These are phyloP conservation scores for Ursus arctos DNA, from an alignment of 2,113 vertebrate species.

Conservation along the genomic window DNA sequence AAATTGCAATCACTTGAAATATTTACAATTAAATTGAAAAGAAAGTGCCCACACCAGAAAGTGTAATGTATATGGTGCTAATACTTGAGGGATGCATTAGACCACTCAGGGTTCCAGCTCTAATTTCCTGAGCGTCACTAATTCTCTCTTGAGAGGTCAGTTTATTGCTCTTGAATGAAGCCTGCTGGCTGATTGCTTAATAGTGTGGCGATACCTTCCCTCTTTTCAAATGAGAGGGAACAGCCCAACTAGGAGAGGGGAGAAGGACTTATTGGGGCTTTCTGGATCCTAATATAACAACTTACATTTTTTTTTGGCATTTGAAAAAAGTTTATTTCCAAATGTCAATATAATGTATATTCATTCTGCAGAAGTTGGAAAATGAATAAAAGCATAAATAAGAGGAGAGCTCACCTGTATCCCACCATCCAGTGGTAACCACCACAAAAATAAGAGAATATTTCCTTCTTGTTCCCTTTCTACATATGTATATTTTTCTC, in stretches of 20 bases:
- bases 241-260: not conserved
- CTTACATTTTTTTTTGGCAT: not conserved
- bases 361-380: not conserved
- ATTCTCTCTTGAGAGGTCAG: constrained; percentile 74
- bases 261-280: not conserved
- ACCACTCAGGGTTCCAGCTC: constrained; percentile 42
- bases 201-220: not conserved
- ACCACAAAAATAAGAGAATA: not conserved
- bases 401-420: not conserved
- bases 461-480: not conserved
- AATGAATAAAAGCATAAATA: not conserved
- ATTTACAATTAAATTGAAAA: constrained; percentile 75
- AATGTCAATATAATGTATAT: not conserved
- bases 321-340: not conserved
- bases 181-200: constrained; percentile 61
- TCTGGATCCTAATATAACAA: not conserved
- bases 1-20: constrained; percentile 67
- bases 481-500: not conserved
- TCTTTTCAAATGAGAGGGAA: constrained; percentile 24
- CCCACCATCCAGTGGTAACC: not conserved
- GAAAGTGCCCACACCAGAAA: constrained; percentile 68
- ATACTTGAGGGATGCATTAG: constrained; percentile 70
- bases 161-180: constrained; percentile 68
- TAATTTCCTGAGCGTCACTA: constrained; percentile 63
- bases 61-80: not conserved